phyloP scores from a whole-genome alignment of 2,888 invertebrate species.

The Lithosia quadra region DNA sequence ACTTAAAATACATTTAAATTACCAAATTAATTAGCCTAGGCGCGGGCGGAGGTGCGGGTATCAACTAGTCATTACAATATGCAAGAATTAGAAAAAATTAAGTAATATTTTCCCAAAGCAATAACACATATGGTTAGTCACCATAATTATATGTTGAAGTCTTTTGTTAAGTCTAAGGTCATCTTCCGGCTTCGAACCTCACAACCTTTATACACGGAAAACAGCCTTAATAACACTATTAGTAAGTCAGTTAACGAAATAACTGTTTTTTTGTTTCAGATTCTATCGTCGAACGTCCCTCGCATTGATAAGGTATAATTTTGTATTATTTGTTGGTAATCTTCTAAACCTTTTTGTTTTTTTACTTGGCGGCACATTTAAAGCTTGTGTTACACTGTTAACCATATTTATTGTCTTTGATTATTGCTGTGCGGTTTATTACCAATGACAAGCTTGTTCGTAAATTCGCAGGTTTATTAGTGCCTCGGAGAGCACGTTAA shows the following conservation, averaged over 20 bases:
- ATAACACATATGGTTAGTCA: background rate
- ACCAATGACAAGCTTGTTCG: too few relatives aligned
- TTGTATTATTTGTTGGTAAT: conserved; percentile 40
- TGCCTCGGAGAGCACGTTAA: too few relatives aligned
- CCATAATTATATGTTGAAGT: conserved; percentile 2
- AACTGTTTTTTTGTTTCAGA: conserved; percentile 47
- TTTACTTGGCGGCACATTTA: conserved; percentile 28
- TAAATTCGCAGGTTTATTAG: too few relatives aligned
- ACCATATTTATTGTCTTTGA: background rate
- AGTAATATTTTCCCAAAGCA: background rate
- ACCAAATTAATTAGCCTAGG: too few relatives aligned
- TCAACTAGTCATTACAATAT: too few relatives aligned
- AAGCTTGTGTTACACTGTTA: conserved; percentile 27
- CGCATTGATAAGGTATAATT: conserved; percentile 47
- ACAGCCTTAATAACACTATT: conserved; percentile 32
- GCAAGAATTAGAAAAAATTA: too few relatives aligned
- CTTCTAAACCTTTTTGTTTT: conserved; percentile 36
- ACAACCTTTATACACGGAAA: conserved; percentile 19
- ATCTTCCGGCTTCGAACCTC: conserved; percentile 18
- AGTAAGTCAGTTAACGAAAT: conserved; percentile 36
- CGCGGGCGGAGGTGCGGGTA: too few relatives aligned
- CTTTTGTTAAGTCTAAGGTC: conserved; percentile 11
- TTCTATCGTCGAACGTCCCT: conserved; percentile 25
- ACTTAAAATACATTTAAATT: too few relatives aligned
- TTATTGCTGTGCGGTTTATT: too few relatives aligned